Base-by-base conservation (phyloP, 2,797 vertebrate species). In the Sarcophilus harrisii region DNA sequence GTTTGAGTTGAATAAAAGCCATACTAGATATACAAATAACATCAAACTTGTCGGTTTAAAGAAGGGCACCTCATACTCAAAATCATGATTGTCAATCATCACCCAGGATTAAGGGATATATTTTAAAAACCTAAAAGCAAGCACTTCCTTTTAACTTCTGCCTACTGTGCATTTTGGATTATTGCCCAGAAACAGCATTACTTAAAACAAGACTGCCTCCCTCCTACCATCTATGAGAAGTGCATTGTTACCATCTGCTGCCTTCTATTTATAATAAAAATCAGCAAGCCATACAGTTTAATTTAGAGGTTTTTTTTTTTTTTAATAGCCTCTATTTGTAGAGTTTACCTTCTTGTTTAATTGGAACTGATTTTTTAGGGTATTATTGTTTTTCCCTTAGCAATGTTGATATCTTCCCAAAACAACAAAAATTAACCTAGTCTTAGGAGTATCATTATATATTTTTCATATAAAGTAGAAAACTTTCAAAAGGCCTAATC, bases 1-100 rank as follows among this genome's bases (percentile, higher is more conserved):
- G 98, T 98, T 98, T 98, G 97, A 98, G 98, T 98, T 98, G 98
- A 99, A 99, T 99, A 99, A 99, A 98, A 99, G 99, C 99, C 99
- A 99, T 98, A 99, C 99, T 99, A 99, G 99, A 99, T 99, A 99
- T 99, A 99, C 99, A 99, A 99, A 99, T 99, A 99, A 99, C 99
- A 99, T 99, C 99, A 99, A 99, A 99, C 99, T 99, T 99, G 99
- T 98, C 98, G 99, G 99, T 99, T 99, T 99, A 99, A 99, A 99
- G 99, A 99, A 99, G 99, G 99, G 99, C 99, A 99, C 99, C 99
- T 99, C 99, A 99, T 99, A 99, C 99, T 99, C 99, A 99, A 99
- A 99, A 99, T 99, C 99, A 99, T 99, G 99, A 99, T 99, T 99
- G 99, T 99, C 99, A 99, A 99, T 99, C 99, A 99, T 99, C 99